Evolutionary conservation across 2,797 vertebrate species (phyloP), one percentile per base, ranked within the genome.

Genomic region (Pipistrellus pipistrellus): DNA sequence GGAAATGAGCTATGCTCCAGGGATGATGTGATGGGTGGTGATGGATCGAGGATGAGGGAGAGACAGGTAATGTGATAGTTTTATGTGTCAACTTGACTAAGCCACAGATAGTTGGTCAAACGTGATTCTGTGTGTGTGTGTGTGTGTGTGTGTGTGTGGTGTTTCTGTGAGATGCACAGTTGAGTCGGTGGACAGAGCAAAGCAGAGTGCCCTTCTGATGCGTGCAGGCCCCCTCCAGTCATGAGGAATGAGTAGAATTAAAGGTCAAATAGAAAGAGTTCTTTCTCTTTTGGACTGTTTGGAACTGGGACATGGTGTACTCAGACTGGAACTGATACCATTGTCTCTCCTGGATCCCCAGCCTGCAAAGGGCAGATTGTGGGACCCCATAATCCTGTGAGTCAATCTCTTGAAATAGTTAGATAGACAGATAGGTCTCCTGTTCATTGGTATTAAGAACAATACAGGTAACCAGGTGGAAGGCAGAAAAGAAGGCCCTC

Each of bases 351-450:
- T 9, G 35, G 44, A 20, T 30, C 27, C 62, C 32, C 35, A 7
- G 46, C 32, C 38, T 21, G 11, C 46, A n/a, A 46, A 46, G 8
- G 4, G 77, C 13, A 18, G 48, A 27, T 14, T 13, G 5, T 18
- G 35, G 46, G 35, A 27, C 57, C 62, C 32, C 14, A 1, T 35
- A 13, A 25, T 57, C 12, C 17, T 0, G 0, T 14, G 38, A 83
- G 23, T 30, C 77, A 23, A 0, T 30, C 73, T 57, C 46, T 55
- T 18, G 53, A 25, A 46, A 64, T 11, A 23, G 62, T 6, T n/a
- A 78, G 48, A 23, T 7, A 57, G 12, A 23, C 53, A 68, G 17
- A 10, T 4, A 46, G 23, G 8, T 8, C 21, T 73, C 12, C 35
- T 68, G 13, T 57, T 8, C 44, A 14, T 32, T 32, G 4, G 57